Conservation (phyloP, 2,888 invertebrate species). For the Troides helena region DNA sequence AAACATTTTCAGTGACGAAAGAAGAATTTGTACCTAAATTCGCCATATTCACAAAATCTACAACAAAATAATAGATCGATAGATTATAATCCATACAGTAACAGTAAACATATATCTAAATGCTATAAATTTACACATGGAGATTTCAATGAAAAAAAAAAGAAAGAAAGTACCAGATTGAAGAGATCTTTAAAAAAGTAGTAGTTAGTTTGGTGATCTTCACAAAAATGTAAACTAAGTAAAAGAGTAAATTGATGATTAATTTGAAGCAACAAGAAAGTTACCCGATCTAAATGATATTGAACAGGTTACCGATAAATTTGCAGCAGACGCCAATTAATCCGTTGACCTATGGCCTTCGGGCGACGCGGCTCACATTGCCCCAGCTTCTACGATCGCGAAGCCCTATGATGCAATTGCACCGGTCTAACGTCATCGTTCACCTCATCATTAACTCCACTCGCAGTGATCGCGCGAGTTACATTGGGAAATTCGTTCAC, state of each 20-base stretch:
- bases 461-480: slow-evolving; percentile 17
- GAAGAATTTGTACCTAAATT: not conserved
- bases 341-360: slow-evolving; percentile 24
- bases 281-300: slow-evolving; percentile 3
- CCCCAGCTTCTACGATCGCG: slow-evolving; percentile 26
- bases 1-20: too few relatives aligned
- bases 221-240: too few relatives aligned
- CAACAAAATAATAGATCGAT: not conserved
- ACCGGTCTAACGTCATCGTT: slow-evolving; percentile 13
- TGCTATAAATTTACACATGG: too few relatives aligned
- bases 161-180: not conserved
- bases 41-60: not conserved
- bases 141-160: not conserved
- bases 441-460: slow-evolving; percentile 23
- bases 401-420: slow-evolving; percentile 25
- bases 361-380: slow-evolving; percentile 10
- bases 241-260: not conserved
- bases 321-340: slow-evolving; percentile 13
- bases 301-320: slow-evolving; percentile 20
- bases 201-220: too few relatives aligned
- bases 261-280: not conserved
- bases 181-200: too few relatives aligned
- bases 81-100: too few relatives aligned
- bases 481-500: slow-evolving; percentile 6
- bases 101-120: too few relatives aligned